These are phyloP conservation scores for Synergus gifuensis DNA, from an alignment of 2,888 invertebrate species.

Conservation along the genomic window DNA sequence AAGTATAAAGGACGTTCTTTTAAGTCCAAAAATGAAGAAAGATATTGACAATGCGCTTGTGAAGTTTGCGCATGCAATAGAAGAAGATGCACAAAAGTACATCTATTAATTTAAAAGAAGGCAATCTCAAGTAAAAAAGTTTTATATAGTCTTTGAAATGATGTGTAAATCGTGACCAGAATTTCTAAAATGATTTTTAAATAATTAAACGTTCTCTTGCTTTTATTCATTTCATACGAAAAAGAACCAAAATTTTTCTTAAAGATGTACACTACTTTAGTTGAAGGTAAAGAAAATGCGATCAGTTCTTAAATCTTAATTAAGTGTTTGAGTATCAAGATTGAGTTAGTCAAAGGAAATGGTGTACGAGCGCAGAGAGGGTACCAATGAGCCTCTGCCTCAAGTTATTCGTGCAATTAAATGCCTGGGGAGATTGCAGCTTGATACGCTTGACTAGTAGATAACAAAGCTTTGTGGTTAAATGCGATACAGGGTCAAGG, in stretches of 20 bases:
- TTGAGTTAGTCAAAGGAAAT: constrained; percentile 13
- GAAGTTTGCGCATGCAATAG: not conserved
- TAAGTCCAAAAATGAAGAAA: not conserved
- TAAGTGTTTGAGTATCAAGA: constrained; percentile 22
- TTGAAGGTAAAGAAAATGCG: not conserved
- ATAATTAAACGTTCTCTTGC: too few species aligned
- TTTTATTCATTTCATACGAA: too few species aligned
- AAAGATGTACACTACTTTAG: too few species aligned
- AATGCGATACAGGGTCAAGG: constrained; percentile 15
- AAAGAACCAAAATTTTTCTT: too few species aligned
- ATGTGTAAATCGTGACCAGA: too few species aligned
- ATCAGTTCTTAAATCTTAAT: constrained; percentile 8
- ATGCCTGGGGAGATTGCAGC: constrained; percentile 27
- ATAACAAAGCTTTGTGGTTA: constrained; percentile 20
- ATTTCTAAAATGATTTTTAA: too few species aligned
- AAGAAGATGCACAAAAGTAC: not conserved
- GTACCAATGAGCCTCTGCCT: constrained; percentile 7
- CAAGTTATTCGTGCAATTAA: constrained; percentile 31
- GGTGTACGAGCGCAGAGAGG: not conserved
- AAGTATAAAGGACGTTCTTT: not conserved
- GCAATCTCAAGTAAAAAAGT: too few species aligned
- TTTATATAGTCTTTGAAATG: too few species aligned
- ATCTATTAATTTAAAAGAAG: too few species aligned
- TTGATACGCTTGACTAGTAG: constrained; percentile 22
- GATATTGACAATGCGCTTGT: not conserved